A percentile compares a stretch with the other conserved stretches of the same genome.
Evolutionary conservation across 2,797 vertebrate genomes (phyloP).

Genomic region (Pangasius macronema): DNA sequence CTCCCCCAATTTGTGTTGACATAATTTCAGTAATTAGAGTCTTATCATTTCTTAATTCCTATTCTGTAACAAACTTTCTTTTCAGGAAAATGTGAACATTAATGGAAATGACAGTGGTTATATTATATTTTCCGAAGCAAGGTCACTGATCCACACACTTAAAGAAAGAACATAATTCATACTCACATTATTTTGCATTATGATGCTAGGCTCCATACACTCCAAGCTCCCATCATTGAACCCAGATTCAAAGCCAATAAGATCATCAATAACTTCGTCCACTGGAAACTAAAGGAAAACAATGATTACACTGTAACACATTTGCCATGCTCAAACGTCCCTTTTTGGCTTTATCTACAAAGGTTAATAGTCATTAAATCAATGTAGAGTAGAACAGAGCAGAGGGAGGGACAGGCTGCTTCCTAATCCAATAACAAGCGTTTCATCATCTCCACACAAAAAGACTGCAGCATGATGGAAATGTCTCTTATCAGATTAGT

Average conservation of each 20-base stretch:
- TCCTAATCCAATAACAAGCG: slow-evolving; percentile 62
- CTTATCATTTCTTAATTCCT: background rate
- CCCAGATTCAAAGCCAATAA: slow-evolving; percentile 88
- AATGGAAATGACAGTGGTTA: background rate
- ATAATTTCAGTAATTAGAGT: slow-evolving; percentile 12
- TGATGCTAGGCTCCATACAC: slow-evolving; percentile 84
- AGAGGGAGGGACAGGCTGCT: slow-evolving; percentile 35
- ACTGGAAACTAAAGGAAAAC: slow-evolving; percentile 84
- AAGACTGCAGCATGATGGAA: slow-evolving; percentile 49
- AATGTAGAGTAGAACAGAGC: slow-evolving; percentile 17
- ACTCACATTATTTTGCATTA: slow-evolving; percentile 94
- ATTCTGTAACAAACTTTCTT: background rate
- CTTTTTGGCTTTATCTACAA: slow-evolving; percentile 26
- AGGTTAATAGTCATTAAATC: slow-evolving; percentile 29
- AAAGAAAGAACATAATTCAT: slow-evolving; percentile 57
- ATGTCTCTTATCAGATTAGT: slow-evolving; percentile 63
- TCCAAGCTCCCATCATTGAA: slow-evolving; percentile 91
- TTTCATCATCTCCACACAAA: slow-evolving; percentile 48
- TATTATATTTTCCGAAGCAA: background rate
- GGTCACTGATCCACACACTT: background rate
- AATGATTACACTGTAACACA: slow-evolving; percentile 62
- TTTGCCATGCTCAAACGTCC: background rate
- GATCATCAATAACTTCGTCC: slow-evolving; percentile 94
- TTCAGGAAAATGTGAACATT: background rate
- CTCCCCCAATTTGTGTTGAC: slow-evolving; percentile 1